Evolutionary conservation across 2,888 invertebrate genomes (phyloP), one percentile per base, ranked within the genome.

Genomic region (Eupithecia subumbrata): DNA sequence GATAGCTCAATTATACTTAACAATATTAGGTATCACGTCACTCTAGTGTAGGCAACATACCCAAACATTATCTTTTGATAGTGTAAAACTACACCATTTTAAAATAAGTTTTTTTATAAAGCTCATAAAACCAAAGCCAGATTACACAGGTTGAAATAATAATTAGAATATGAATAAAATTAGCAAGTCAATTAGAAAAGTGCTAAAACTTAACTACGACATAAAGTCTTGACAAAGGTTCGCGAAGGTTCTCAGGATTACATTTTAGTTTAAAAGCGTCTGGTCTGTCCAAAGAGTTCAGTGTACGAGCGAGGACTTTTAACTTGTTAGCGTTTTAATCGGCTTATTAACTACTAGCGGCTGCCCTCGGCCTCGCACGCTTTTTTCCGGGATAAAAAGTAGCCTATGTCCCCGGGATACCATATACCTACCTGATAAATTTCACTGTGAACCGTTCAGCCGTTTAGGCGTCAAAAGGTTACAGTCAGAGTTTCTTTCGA

Each of bases 131-230:
- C 64, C 68, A 8, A 63, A 37, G 22, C 34, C 43, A 68, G 14
- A 40, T 40, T 68, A 40, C 2, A 8, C 11, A 73, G 43, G 63
- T 63, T 64, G 52, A 16, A 48, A 67, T 63, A 69, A 30, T 73
- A 73, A 60, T 67, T 68, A 52, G 37, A 68, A 48, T 67, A 71
- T 64, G 72, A 75, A 77, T 75, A 74, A 77, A 77, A 74, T 75
- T 72, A 68, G 48, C 77, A 77, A 71, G 25, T 45, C 71, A 76
- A 76, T 74, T 76, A 71, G 69, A 74, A 76, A 74, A 71, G 67
- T 43, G 45, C 30, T 76, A 52, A 48, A 76, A 76, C 67, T 52
- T 60, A 66, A 71, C 71, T 70, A 43, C 43, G 67, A 74, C 75
- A 75, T 75, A 78, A 71, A 73, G 25, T 45, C 68, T 67, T 48